phyloP scores from a whole-genome alignment of 2,113 vertebrate species.

The Eudyptes chrysolophus region DNA sequence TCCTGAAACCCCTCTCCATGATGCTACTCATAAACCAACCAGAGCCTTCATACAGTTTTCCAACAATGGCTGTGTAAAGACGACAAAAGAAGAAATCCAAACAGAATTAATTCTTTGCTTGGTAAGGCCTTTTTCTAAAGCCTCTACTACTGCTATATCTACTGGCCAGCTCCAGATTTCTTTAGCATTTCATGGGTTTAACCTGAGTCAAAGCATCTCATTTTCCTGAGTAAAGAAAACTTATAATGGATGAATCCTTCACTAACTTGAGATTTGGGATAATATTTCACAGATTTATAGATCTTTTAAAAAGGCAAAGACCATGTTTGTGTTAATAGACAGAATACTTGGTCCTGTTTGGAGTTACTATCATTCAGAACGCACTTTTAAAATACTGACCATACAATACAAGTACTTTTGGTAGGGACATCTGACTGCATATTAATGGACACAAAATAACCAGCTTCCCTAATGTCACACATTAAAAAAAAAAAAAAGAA shows the following conservation, averaged over 20 bases:
- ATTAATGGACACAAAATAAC: neutral
- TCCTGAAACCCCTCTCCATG: neutral
- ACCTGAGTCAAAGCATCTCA: neutral
- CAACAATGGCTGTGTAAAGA: neutral
- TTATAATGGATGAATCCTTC: neutral
- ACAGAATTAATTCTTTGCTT: neutral
- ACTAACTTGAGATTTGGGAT: neutral
- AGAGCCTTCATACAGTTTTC: neutral
- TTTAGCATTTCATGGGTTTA: neutral
- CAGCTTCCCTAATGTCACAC: neutral
- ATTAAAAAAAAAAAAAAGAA: neutral
- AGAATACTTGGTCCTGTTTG: neutral
- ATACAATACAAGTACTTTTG: neutral
- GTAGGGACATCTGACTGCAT: neutral
- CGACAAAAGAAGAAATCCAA: neutral
- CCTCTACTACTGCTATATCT: neutral
- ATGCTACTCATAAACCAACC: neutral
- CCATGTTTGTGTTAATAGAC: neutral
- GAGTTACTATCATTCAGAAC: neutral
- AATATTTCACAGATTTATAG: neutral
- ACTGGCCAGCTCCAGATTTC: neutral
- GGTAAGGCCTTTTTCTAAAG: neutral
- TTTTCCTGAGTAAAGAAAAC: neutral
- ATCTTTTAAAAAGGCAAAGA: neutral
- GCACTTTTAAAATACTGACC: neutral